Conservation (phyloP, 2,113 vertebrate species). For the Rhineura floridana region DNA sequence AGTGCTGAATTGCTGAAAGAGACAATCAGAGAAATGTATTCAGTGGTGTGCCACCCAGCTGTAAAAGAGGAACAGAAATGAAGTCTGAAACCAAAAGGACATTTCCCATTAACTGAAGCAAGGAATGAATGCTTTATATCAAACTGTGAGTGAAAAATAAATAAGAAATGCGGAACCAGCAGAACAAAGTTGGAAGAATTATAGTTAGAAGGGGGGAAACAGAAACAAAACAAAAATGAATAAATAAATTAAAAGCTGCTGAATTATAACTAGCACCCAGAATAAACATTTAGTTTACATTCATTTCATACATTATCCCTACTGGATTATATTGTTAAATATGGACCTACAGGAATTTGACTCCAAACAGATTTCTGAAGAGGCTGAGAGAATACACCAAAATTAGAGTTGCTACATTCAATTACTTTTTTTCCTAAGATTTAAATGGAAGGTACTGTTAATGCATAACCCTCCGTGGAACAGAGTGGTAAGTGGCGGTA, state of each 20-base stretch:
- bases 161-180: not conserved
- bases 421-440: not conserved
- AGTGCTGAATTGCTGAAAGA: not conserved
- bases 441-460: not conserved
- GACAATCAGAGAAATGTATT: not conserved
- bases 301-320: not conserved
- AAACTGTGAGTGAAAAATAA: not conserved
- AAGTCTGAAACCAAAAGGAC: not conserved
- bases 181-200: not conserved
- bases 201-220: not conserved
- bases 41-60: not conserved
- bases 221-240: not conserved
- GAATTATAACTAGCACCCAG: not conserved
- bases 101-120: not conserved
- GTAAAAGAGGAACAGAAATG: not conserved
- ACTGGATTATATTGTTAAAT: not conserved
- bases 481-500: no score
- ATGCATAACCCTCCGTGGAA: no score
- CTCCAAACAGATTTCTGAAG: not conserved
- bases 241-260: not conserved
- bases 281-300: slow-evolving; percentile 1
- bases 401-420: not conserved
- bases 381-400: not conserved
- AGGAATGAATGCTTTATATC: not conserved
- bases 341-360: not conserved